These are phyloP conservation scores for Hemicordylus capensis DNA, from an alignment of 2,113 vertebrate genomes.

Conservation along the genomic window DNA sequence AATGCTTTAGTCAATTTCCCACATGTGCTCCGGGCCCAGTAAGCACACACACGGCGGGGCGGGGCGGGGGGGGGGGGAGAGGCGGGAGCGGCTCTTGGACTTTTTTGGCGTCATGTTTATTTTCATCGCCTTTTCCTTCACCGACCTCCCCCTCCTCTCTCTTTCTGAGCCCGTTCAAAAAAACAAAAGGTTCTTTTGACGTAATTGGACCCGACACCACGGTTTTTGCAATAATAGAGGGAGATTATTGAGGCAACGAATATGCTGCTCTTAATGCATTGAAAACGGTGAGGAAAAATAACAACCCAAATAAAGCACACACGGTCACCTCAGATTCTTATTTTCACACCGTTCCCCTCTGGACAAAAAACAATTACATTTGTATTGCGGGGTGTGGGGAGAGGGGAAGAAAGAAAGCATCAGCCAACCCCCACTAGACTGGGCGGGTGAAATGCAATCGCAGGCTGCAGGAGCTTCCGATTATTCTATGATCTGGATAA, in stretches of 20 bases:
- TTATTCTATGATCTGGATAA: constrained; percentile 7
- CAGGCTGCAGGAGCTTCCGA: background rate
- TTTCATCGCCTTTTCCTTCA: background rate
- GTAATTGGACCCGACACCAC: constrained; percentile 21
- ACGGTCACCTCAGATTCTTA: constrained; percentile 12
- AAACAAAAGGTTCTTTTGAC: background rate
- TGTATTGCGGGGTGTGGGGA: background rate
- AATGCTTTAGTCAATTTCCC: background rate
- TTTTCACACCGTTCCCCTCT: constrained; percentile 19
- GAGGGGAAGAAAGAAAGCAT: background rate
- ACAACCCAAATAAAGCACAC: constrained; percentile 22
- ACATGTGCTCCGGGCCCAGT: background rate
- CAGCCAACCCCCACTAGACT: background rate
- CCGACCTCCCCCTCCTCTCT: background rate
- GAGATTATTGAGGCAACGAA: constrained; percentile 21
- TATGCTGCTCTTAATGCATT: constrained; percentile 23
- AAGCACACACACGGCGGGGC: background rate
- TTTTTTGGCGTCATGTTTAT: background rate
- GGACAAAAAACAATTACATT: constrained; percentile 33
- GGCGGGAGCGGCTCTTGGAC: background rate
- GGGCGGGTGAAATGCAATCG: constrained; percentile 7
- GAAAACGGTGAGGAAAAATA: constrained; percentile 31
- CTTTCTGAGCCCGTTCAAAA: no score
- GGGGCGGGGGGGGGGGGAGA: background rate
- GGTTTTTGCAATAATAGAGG: constrained; percentile 26